A percentile compares a stretch with the other conserved stretches of the same genome.
phyloP scores from a whole-genome alignment of 2,797 vertebrate genomes.

The Hozukius guyotensis region DNA sequence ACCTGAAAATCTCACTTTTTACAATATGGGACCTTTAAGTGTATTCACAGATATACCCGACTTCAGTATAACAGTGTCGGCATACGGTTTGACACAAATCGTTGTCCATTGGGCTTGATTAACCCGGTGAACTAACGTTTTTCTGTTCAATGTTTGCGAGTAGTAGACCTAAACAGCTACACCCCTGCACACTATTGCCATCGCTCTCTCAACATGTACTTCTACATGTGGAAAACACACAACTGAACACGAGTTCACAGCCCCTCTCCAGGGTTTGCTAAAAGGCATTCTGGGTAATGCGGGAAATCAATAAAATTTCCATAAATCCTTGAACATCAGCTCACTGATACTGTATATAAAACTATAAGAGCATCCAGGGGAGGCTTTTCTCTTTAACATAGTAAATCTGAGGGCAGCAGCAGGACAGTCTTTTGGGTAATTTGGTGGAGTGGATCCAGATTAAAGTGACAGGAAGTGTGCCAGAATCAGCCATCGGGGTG shows the following conservation, averaged over 20 bases:
- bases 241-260: background rate
- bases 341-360: background rate
- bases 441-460: background rate
- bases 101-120: too few species aligned
- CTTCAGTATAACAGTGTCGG: too few species aligned
- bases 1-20: too few species aligned
- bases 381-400: background rate
- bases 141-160: too few species aligned
- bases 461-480: background rate
- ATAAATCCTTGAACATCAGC: background rate
- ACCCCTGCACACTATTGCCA: background rate
- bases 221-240: background rate
- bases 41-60: too few species aligned
- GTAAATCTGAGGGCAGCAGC: background rate
- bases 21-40: too few species aligned
- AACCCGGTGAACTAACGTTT: too few species aligned
- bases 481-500: constrained; percentile 22
- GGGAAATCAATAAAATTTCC: constrained; percentile 10
- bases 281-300: constrained; percentile 13
- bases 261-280: background rate
- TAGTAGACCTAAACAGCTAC: too few species aligned
- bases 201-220: background rate
- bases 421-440: background rate
- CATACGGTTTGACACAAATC: too few species aligned
- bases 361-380: background rate